These are phyloP conservation scores for Rhopalosiphum maidis DNA, from an alignment of 1,140 invertebrate species.

Conservation along the genomic window DNA sequence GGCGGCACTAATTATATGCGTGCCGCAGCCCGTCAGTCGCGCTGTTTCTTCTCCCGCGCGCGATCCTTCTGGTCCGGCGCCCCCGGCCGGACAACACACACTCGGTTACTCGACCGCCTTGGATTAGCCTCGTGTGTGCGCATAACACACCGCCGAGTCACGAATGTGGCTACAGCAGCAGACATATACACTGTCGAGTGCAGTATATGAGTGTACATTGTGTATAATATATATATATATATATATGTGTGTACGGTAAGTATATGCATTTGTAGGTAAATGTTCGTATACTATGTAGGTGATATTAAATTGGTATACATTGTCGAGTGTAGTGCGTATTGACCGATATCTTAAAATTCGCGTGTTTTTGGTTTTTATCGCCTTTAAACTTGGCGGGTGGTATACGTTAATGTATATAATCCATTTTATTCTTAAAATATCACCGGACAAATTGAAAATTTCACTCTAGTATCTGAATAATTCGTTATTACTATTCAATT, in stretches of 20 bases:
- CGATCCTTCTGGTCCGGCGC: conserved; percentile 34
- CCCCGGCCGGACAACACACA: background rate
- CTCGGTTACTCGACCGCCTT: conserved; percentile 3
- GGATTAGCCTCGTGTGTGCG: conserved; percentile 8
- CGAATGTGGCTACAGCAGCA: background rate
- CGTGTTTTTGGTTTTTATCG: background rate
- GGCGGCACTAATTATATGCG: conserved; percentile 26
- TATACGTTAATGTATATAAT: background rate
- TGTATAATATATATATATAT: background rate
- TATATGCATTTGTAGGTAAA: background rate
- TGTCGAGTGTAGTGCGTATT: no score
- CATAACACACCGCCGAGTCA: conserved; percentile 18
- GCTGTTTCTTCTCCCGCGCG: conserved; percentile 1
- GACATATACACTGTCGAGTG: background rate
- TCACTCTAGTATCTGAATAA: background rate
- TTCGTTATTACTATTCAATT: background rate
- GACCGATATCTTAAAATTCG: background rate
- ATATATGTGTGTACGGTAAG: background rate
- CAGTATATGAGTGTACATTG: background rate
- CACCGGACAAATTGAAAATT: background rate
- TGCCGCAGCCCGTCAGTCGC: background rate
- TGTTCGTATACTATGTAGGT: background rate
- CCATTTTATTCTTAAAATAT: background rate
- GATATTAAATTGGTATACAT: no score
- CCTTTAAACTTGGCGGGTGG: background rate